Conservation (phyloP, 2,888 invertebrate species). For the Oligia latruncula region DNA sequence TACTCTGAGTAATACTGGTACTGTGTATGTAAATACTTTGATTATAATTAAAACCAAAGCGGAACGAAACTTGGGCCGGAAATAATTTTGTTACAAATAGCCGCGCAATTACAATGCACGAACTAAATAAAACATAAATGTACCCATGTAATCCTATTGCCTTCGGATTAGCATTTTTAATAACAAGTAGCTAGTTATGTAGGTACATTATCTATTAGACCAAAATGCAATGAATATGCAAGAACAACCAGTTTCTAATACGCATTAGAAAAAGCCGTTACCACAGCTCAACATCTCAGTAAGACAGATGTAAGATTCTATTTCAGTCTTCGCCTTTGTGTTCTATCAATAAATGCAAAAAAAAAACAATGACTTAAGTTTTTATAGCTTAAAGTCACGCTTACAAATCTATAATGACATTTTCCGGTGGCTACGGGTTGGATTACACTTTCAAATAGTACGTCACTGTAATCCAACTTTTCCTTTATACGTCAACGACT, state of each 20-base stretch:
- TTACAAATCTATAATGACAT: constrained; percentile 23
- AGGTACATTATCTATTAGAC: constrained; percentile 23
- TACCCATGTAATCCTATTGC: constrained; percentile 54
- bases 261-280: constrained; percentile 29
- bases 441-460: constrained; percentile 11
- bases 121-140: constrained; percentile 49
- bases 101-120: constrained; percentile 47
- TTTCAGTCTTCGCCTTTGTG: constrained; percentile 14
- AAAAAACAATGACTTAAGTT: constrained; percentile 11
- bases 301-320: constrained; percentile 17
- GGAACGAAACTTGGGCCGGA: constrained; percentile 62
- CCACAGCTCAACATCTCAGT: constrained; percentile 18
- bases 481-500: constrained; percentile 11
- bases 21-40: constrained; percentile 46
- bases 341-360: constrained; percentile 22
- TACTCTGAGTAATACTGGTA: constrained; percentile 25
- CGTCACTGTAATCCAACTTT: constrained; percentile 18
- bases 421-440: not conserved
- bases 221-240: constrained; percentile 54
- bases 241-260: constrained; percentile 31
- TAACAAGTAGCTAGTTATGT: constrained; percentile 42
- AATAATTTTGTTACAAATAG: constrained; percentile 63
- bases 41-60: constrained; percentile 60
- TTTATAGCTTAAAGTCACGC: constrained; percentile 26
- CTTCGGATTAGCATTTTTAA: constrained; percentile 64